These are phyloP conservation scores for Eupleurogrammus muticus DNA, from an alignment of 2,797 vertebrate species.

Conservation along the genomic window DNA sequence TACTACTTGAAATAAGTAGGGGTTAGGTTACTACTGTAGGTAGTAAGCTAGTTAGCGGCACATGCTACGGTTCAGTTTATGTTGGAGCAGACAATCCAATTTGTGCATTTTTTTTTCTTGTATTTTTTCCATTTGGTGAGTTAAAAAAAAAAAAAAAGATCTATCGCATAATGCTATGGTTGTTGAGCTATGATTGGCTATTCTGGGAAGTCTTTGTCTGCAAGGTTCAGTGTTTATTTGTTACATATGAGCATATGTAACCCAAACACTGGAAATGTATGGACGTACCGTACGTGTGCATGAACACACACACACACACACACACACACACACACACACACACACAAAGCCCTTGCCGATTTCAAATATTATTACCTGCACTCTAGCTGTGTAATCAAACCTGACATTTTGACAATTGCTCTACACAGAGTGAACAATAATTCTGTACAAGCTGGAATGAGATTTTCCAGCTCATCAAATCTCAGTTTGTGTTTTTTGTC, in stretches of 20 bases:
- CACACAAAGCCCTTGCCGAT: slow-evolving; percentile 30
- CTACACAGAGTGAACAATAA: slow-evolving; percentile 57
- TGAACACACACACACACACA: not conserved
- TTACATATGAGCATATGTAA: not conserved
- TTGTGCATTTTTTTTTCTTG: too few species aligned
- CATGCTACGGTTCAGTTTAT: not conserved
- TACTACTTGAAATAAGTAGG: not conserved
- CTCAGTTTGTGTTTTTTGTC: slow-evolving; percentile 71
- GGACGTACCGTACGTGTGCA: not conserved
- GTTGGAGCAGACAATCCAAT: not conserved
- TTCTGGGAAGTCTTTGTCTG: not conserved
- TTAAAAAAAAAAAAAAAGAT: too few species aligned
- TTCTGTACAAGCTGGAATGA: slow-evolving; percentile 62
- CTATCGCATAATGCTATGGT: too few species aligned
- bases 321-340: too few species aligned
- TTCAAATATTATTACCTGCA: slow-evolving; percentile 58
- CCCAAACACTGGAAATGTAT: slow-evolving; percentile 6
- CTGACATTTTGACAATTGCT: slow-evolving; percentile 55
- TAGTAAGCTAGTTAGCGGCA: not conserved
- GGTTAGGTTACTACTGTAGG: not conserved
- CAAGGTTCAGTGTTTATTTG: slow-evolving; percentile 15
- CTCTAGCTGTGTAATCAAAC: slow-evolving; percentile 39
- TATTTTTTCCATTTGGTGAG: too few species aligned
- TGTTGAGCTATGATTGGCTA: not conserved
- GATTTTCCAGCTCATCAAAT: slow-evolving; percentile 77